phyloP scores from a whole-genome alignment of 2,113 vertebrate species.

The Stegostoma tigrinum region DNA sequence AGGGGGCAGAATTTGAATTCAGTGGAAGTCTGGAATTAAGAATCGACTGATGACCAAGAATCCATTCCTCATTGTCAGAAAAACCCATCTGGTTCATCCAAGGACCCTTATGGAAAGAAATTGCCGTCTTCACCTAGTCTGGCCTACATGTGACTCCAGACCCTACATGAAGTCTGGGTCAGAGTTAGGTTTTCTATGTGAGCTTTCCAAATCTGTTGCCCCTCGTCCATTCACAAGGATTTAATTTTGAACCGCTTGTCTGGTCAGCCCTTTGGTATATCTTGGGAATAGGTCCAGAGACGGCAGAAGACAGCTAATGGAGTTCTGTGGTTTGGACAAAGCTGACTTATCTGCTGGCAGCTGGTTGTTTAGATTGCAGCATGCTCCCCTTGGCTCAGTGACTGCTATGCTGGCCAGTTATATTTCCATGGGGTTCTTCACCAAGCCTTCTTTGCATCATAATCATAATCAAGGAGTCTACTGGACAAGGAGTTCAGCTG shows the following conservation, averaged over 20 bases:
- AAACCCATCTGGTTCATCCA: too few species aligned
- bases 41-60: too few species aligned
- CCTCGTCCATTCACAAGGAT: not conserved
- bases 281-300: not conserved
- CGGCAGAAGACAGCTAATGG: not conserved
- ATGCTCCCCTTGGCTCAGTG: not conserved
- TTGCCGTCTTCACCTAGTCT: too few species aligned
- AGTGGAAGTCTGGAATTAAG: too few species aligned
- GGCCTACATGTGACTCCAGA: too few species aligned
- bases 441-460: not conserved
- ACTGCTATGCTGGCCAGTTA: not conserved
- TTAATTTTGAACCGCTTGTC: not conserved
- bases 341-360: not conserved
- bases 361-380: not conserved
- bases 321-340: not conserved
- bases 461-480: not conserved
- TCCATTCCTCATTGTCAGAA: too few species aligned
- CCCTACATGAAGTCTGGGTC: not conserved
- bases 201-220: not conserved
- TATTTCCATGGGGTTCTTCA: not conserved
- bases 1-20: too few species aligned
- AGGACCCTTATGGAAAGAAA: too few species aligned
- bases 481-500: not conserved
- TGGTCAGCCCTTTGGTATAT: not conserved
- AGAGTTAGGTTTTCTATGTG: not conserved